Percentiles rank a stretch among this genome's conserved stretches.
These are phyloP conservation scores for Bombus sibiricus DNA, from an alignment of 1,140 invertebrate species.

Conservation along the genomic window DNA sequence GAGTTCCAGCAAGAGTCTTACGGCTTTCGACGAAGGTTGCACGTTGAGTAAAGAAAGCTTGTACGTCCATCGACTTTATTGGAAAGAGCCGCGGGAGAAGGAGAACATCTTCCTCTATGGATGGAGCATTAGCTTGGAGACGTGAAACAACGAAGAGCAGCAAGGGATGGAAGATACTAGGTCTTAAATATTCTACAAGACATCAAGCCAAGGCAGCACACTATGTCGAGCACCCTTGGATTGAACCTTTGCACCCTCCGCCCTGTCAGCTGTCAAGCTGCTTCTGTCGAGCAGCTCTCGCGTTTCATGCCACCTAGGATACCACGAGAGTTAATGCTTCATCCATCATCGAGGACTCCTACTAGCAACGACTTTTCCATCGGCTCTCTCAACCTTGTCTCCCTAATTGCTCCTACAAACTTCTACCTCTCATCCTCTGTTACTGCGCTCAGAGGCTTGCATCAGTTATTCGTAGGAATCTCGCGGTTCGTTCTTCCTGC, in stretches of 20 bases:
- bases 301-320: constrained; percentile 28
- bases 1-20: neutral
- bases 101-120: neutral
- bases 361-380: constrained; percentile 22
- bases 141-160: constrained; percentile 43
- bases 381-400: constrained; percentile 25
- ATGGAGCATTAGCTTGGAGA: constrained; percentile 50
- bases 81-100: constrained; percentile 1
- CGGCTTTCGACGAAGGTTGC: neutral
- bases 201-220: constrained; percentile 54
- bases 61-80: constrained; percentile 24
- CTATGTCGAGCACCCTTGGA: constrained; percentile 54
- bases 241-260: constrained; percentile 59
- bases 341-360: constrained; percentile 61
- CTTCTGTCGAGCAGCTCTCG: constrained; percentile 47
- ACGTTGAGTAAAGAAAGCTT: neutral
- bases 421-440: neutral
- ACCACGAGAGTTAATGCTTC: constrained; percentile 56
- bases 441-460: too few relatives aligned
- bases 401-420: constrained; percentile 40
- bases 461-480: neutral
- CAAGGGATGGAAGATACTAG: constrained; percentile 44
- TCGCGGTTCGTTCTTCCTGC: neutral
- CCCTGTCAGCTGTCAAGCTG: constrained; percentile 62
- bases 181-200: constrained; percentile 72